phyloP scores from a whole-genome alignment of 23 tunicate genomes.

The Diplosoma virens region DNA sequence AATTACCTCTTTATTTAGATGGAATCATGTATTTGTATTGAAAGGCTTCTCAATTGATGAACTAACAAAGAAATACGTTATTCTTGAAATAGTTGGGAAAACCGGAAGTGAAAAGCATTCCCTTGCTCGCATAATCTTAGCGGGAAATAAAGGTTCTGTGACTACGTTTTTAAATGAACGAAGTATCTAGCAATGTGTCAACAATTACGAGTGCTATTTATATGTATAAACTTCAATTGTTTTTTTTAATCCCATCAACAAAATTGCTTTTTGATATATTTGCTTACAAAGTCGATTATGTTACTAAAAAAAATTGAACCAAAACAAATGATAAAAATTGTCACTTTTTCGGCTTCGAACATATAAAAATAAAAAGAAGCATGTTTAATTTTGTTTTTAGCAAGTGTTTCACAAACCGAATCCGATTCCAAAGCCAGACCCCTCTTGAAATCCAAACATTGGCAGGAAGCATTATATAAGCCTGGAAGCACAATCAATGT shows the following conservation, averaged over 20 bases:
- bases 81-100: conserved; percentile 11
- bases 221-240: too few species aligned
- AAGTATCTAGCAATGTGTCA: too few species aligned
- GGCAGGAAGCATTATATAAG: neutral
- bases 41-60: conserved; percentile 22
- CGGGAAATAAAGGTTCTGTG: conserved; percentile 21
- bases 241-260: too few species aligned
- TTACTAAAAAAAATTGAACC: too few species aligned
- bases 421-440: neutral
- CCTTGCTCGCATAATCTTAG: neutral
- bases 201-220: too few species aligned
- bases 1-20: conserved; percentile 12
- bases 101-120: neutral
- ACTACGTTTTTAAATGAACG: neutral
- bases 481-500: neutral
- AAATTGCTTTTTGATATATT: too few species aligned
- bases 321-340: too few species aligned
- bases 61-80: conserved; percentile 3
- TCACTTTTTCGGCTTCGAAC: too few species aligned
- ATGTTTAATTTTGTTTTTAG: too few species aligned
- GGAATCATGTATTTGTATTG: conserved; percentile 33
- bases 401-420: neutral
- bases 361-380: too few species aligned
- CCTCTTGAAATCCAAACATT: neutral
- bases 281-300: too few species aligned